Base-by-base conservation (phyloP, 2,797 vertebrate species). In the Sebastes goodei region DNA sequence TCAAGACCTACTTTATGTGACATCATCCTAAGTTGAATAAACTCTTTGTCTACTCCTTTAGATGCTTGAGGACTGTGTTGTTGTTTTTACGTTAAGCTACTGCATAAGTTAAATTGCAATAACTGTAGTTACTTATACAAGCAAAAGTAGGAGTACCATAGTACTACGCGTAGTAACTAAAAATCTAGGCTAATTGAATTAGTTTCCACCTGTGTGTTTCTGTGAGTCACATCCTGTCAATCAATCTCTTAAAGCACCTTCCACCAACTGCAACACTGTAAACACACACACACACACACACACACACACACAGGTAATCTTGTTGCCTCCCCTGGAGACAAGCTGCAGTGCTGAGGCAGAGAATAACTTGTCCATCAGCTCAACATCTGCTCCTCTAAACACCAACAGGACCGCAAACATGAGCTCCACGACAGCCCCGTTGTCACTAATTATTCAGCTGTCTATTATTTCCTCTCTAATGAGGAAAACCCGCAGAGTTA, bases 361-460 rank as follows among this genome's bases (percentile, higher is more conserved):
- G 10, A 49, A 38, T 3, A 57, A 29, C 29, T 57, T 57, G 23
- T 57, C 23, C 55, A 21, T 57, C 55, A 25, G 21, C 55, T 57
- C 57, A 10, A 53, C 52, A 53, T 53, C 52, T 53, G 2, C 59
- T 49, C 46, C 32, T 73, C 56, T 62, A 79, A 82, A 75, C 79
- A 38, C 14, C 66, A 46, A 57, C 23, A 60, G 15, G 6, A 21
- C 55, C 14, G 2, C 33, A 14, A 66, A 55, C 60, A 10, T 46
- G 46, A 2, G 38, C 56, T 59, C 27, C 11, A 25, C 20, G 0
- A 14, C 42, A 2, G 66, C 74, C 46, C 29, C 10, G 10, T 14
- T 32, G 46, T 76, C 73, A 55, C 77, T 29, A 65, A 81, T 53
- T 23, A 56, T 38, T 71, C 76, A 59, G 30, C 27, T 25, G 55